Conservation (phyloP, 2,797 vertebrate genomes). For the Meda fulgida region DNA sequence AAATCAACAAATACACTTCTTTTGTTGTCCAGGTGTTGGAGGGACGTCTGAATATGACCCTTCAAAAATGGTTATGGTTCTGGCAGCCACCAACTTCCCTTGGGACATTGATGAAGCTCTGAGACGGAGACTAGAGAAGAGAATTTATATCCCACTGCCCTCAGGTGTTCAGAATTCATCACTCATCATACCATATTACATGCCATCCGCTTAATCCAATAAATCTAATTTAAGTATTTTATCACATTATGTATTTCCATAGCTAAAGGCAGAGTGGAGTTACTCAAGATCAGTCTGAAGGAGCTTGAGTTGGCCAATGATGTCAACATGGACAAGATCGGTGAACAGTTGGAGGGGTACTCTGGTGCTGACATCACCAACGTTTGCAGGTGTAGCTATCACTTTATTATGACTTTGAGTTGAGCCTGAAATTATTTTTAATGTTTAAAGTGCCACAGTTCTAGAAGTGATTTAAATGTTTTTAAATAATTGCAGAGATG, state of each 20-base stretch:
- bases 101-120: slow-evolving; percentile 99
- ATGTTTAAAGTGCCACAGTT: not conserved
- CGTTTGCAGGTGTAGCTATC: slow-evolving; percentile 89
- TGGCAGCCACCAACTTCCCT: slow-evolving; percentile 98
- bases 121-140: slow-evolving; percentile 93
- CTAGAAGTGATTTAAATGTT: not conserved
- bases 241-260: slow-evolving; percentile 43
- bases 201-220: not conserved
- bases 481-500: slow-evolving; percentile 80
- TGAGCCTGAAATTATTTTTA: not conserved
- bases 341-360: slow-evolving; percentile 96
- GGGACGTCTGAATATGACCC: slow-evolving; percentile 94
- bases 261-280: slow-evolving; percentile 92
- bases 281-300: slow-evolving; percentile 91
- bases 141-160: slow-evolving; percentile 98
- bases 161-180: slow-evolving; percentile 81
- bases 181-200: not conserved
- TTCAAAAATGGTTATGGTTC: slow-evolving; percentile 99
- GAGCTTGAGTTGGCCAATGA: slow-evolving; percentile 92
- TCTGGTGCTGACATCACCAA: slow-evolving; percentile 98
- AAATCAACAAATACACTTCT: not conserved
- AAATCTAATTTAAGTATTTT: not conserved
- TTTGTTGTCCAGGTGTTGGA: slow-evolving; percentile 85
- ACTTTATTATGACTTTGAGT: not conserved
- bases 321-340: slow-evolving; percentile 90